Percentiles rank a stretch among this genome's conserved stretches.
Evolutionary conservation across 1,140 invertebrate species (phyloP).

Genomic region (Atta cephalotes): DNA sequence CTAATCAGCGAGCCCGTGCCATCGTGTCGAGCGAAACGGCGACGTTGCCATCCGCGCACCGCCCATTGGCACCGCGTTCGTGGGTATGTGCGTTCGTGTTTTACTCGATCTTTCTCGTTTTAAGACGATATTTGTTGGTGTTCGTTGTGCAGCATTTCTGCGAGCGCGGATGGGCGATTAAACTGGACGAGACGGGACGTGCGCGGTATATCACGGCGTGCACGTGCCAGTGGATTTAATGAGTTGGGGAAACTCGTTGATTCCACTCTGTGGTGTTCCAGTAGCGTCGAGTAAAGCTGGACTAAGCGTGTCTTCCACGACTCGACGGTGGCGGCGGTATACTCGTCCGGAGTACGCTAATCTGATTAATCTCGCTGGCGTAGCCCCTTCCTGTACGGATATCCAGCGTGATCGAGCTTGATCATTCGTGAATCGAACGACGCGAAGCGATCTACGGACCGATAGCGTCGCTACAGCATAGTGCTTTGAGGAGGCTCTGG

Average conservation of each 20-base stretch:
- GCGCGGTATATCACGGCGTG: constrained; percentile 32
- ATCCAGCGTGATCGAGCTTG: background rate
- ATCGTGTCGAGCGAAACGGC: constrained; percentile 34
- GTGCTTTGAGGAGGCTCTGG: background rate
- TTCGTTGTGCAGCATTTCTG: constrained; percentile 67
- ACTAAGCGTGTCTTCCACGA: background rate
- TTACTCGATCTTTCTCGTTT: no score
- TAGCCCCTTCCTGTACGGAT: no score
- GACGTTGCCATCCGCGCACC: constrained; percentile 75
- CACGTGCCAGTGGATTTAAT: constrained; percentile 59
- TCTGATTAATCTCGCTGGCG: no score
- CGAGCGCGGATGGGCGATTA: constrained; percentile 50
- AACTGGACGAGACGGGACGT: background rate
- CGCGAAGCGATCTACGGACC: background rate
- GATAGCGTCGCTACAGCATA: background rate
- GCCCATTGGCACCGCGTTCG: constrained; percentile 63
- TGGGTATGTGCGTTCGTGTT: background rate
- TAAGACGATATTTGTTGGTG: constrained; percentile 62
- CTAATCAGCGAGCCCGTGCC: constrained; percentile 62
- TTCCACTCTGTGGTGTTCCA: no score
- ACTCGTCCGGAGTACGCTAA: no score
- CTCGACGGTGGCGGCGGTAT: background rate
- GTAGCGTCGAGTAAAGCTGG: no score
- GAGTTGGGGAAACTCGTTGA: background rate
- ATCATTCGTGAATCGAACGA: constrained; percentile 31